Evolutionary conservation across 2,797 vertebrate species (phyloP), one percentile per base, ranked within the genome.

Genomic region (Sebastes kiyomatsui): DNA sequence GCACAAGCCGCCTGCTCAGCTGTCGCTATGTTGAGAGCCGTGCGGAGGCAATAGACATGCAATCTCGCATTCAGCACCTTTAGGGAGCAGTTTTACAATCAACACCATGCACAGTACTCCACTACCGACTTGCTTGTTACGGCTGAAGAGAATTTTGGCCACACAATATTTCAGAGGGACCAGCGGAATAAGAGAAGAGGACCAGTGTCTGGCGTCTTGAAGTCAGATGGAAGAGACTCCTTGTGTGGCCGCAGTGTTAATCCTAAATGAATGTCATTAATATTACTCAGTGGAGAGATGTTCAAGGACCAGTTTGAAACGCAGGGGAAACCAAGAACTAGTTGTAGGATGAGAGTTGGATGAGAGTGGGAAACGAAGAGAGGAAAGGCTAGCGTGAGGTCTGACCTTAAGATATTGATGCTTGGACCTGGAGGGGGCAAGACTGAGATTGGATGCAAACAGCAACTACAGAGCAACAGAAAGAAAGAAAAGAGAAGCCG

Each of bases 401-500:
- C 32, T 82, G 71, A 72, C 55, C 46, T 54, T 56, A 54, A 61
- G 28, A 68, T 76, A 76, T 49, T 69, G 35, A 69, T 59, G 30
- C 28, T 38, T 38, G 42, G 67, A 70, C 20, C 30, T 54, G 38
- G 64, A 60, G 25, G 69, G 28, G 28, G 14, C 3, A 25, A 25
- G 20, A 46, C 9, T 55, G 32, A 38, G 23, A 80, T 49, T 67
- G 33, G 68, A 67, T 72, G 27, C 35, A n/a, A 60, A 10, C 67
- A 55, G 22, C 6, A 64, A 62, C 13, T 22, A 62, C 72, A 58
- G 33, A 62, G 23, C 12, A 10, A 70, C 20, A 28, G 46, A 55
- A 13, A 27, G 9, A 54, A 66, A 32, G 14, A 77, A 66, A 67
- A 69, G n/a, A 62, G 4, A 80, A 3, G 20, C 46, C 20, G 20